Conservation (phyloP, 2,113 vertebrate species). For the Triplophysa tibetana region DNA sequence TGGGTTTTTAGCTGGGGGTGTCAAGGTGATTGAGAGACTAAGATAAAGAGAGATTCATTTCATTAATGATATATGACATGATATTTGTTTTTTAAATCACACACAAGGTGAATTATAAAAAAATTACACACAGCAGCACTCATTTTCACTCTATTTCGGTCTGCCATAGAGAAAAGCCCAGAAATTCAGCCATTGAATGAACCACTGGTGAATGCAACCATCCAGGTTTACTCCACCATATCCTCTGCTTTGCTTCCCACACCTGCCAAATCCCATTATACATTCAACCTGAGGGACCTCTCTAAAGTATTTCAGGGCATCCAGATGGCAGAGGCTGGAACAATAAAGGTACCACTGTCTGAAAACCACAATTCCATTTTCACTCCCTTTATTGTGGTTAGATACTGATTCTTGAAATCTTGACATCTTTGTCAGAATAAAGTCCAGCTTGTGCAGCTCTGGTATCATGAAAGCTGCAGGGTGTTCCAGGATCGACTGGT, state of each 20-base stretch:
- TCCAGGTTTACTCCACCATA: conserved; percentile 79
- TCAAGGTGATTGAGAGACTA: too few species aligned
- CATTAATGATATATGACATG: too few species aligned
- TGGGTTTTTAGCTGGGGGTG: neutral
- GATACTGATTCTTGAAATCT: neutral
- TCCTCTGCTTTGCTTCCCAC: conserved; percentile 89
- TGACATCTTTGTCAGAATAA: conserved; percentile 69
- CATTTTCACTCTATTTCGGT: neutral
- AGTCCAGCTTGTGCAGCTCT: conserved; percentile 79
- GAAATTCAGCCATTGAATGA: conserved; percentile 71
- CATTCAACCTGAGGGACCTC: conserved; percentile 91
- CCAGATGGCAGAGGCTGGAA: conserved; percentile 83
- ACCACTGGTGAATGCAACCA: conserved; percentile 81
- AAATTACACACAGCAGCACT: neutral
- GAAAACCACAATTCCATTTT: neutral
- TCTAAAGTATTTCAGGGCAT: conserved; percentile 95
- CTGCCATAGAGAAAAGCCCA: conserved; percentile 65
- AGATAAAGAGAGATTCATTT: too few species aligned
- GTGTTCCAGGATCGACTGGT: conserved; percentile 89
- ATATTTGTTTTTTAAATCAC: too few species aligned
- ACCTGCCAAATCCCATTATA: conserved; percentile 90
- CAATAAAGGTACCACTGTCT: conserved; percentile 68
- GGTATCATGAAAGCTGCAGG: conserved; percentile 90
- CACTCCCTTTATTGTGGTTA: neutral
- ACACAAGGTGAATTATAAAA: too few species aligned